Base-by-base conservation (phyloP, 1,140 invertebrate species). In the Ceratitis capitata region DNA sequence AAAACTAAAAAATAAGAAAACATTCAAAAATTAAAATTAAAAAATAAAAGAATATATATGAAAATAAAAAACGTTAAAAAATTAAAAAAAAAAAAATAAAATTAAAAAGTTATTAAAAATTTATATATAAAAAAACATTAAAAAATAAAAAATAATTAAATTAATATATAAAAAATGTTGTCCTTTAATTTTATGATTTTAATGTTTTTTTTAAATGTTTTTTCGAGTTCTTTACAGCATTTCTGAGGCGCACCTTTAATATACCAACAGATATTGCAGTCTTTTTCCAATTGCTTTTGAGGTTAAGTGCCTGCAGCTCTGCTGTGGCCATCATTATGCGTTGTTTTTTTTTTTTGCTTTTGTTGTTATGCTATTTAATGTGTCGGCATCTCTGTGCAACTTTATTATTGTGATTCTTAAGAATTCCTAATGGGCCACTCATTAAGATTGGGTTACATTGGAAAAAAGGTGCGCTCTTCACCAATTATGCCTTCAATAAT, bases 391-490 rank as follows among this genome's bases (percentile, higher is more conserved):
- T 14, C 61, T 69, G 29, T 39, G 61, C 32, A 69, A 35, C 32
- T 39, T 69, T 69, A 6, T 69, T 69, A 39, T 69, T 32, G 32
- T 39, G 7, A 69, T 69, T 69, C n/a, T 69, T 69, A 12, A 39
- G 61, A 69, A 69, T 69, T 32, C 32, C 61, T 69, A 69, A 69
- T 69, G 61, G 61, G 61, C 61, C 32, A 69, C 61, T 69, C 61
- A 69, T 69, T 39, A n/a, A 69, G 14, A 69, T 39, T 69, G 29
- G 61, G 61, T 39, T 39, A 14, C 61, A 29, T 19, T 3, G n/a
- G 9, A 56, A 35, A 69, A 69, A 39, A 39, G 29, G 29, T 39
- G 32, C 12, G 32, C 61, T 69, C 32, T 39, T 69, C 19, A 69
- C 61, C 39, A 14, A 7, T 16, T 35, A 3, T 32, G 61, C 1